Evolutionary conservation across 1,140 invertebrate species (phyloP).

Genomic region (Dendrolimus kikuchii): DNA sequence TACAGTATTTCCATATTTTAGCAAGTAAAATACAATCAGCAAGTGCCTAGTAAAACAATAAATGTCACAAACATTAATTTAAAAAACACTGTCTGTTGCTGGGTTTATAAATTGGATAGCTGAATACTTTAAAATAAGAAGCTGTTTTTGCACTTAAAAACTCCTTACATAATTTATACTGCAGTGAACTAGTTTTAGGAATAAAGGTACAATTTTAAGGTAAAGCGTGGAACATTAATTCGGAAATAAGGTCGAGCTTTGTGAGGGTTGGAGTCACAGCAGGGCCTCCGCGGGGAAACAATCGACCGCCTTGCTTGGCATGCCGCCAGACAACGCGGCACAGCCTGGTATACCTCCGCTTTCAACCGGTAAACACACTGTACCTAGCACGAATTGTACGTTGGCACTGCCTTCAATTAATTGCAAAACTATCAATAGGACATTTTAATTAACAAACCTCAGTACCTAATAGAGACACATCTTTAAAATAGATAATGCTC

Average conservation of each 20-base stretch:
- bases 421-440: conserved; percentile 9
- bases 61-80: too few relatives aligned
- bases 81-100: too few relatives aligned
- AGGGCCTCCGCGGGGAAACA: conserved; percentile 21
- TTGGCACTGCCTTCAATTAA: conserved; percentile 10
- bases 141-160: too few relatives aligned
- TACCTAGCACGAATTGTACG: conserved; percentile 27
- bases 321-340: conserved; percentile 30
- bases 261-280: conserved; percentile 10
- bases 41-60: too few relatives aligned
- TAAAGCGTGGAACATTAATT: conserved; percentile 8
- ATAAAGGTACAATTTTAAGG: too few relatives aligned
- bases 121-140: too few relatives aligned
- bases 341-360: conserved; percentile 27
- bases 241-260: conserved; percentile 26
- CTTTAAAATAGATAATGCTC: neutral
- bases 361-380: conserved; percentile 37
- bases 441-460: neutral
- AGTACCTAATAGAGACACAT: neutral
- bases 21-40: too few relatives aligned
- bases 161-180: too few relatives aligned
- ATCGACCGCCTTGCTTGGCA: conserved; percentile 53
- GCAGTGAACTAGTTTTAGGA: too few relatives aligned
- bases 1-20: too few relatives aligned
- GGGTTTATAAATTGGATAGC: too few relatives aligned